Conservation (phyloP, 2,888 invertebrate genomes). For the Lamproptera curius region DNA sequence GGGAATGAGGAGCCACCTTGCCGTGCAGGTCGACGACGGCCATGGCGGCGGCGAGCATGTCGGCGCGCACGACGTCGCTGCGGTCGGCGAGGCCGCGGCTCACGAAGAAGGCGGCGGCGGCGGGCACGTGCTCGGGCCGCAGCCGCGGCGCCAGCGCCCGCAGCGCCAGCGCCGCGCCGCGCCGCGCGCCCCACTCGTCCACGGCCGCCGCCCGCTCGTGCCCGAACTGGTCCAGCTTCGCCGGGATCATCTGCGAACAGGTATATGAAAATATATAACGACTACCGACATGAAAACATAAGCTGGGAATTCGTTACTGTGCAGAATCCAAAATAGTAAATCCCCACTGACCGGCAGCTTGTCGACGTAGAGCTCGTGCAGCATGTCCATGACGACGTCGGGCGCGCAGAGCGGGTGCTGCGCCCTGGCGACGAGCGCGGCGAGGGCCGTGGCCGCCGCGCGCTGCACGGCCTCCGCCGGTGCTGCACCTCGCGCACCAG, state of each 20-base stretch:
- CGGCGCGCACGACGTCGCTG: constrained; percentile 86
- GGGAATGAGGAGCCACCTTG: constrained; percentile 76
- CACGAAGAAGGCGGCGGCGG: constrained; percentile 90
- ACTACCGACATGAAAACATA: no score
- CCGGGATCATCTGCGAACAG: constrained; percentile 85
- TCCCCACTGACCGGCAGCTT: constrained; percentile 81
- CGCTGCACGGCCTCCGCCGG: constrained; percentile 89
- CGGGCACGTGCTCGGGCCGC: constrained; percentile 82
- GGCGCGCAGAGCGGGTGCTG: constrained; percentile 40
- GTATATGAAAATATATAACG: no score
- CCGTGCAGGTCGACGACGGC: constrained; percentile 95
- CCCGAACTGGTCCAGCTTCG: constrained; percentile 94
- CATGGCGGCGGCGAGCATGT: constrained; percentile 97
- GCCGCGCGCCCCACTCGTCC: constrained; percentile 94
- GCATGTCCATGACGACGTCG: constrained; percentile 74
- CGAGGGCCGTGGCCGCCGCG: constrained; percentile 89
- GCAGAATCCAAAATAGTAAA: no score
- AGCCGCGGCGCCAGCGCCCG: constrained; percentile 86
- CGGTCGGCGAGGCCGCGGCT: constrained; percentile 92
- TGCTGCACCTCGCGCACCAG: constrained; percentile 86
- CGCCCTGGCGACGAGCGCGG: constrained; percentile 61
- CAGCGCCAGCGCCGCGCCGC: constrained; percentile 92
- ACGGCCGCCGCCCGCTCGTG: constrained; percentile 89
- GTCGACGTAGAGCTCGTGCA: constrained; percentile 86
- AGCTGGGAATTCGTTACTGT: no score